phyloP scores from a whole-genome alignment of 2,797 vertebrate species.

The Cottoperca gobio region DNA sequence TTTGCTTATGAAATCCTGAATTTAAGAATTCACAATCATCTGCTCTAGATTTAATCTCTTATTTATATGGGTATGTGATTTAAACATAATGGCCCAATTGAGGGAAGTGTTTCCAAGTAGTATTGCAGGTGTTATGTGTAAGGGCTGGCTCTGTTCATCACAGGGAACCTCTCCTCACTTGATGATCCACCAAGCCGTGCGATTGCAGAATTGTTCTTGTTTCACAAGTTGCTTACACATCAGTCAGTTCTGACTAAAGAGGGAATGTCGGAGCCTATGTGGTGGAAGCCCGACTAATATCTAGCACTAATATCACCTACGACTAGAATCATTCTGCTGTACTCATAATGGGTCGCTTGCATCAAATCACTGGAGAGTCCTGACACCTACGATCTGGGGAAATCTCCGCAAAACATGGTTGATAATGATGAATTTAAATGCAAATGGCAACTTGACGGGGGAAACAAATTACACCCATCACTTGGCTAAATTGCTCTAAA shows the following conservation, averaged over 20 bases:
- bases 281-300: neutral
- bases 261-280: neutral
- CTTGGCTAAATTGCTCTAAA: slow-evolving; percentile 78
- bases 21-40: slow-evolving; percentile 15
- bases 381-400: slow-evolving; percentile 74
- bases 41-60: neutral
- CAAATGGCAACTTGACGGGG: slow-evolving; percentile 73
- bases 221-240: slow-evolving; percentile 7
- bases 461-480: slow-evolving; percentile 79
- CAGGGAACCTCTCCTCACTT: neutral
- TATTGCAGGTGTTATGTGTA: slow-evolving; percentile 11
- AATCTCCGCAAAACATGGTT: slow-evolving; percentile 70
- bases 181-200: neutral
- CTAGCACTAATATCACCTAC: slow-evolving; percentile 2
- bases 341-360: slow-evolving; percentile 46
- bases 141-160: neutral
- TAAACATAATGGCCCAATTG: neutral
- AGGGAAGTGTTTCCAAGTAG: neutral
- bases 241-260: slow-evolving; percentile 5
- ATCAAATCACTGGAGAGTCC: slow-evolving; percentile 52
- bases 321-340: slow-evolving; percentile 32
- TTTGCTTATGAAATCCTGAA: neutral
- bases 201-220: neutral
- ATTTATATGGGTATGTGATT: slow-evolving; percentile 3
- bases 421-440: slow-evolving; percentile 82